Evolutionary conservation across 2,797 vertebrate genomes (phyloP).

Genomic region (Allobates femoralis): DNA sequence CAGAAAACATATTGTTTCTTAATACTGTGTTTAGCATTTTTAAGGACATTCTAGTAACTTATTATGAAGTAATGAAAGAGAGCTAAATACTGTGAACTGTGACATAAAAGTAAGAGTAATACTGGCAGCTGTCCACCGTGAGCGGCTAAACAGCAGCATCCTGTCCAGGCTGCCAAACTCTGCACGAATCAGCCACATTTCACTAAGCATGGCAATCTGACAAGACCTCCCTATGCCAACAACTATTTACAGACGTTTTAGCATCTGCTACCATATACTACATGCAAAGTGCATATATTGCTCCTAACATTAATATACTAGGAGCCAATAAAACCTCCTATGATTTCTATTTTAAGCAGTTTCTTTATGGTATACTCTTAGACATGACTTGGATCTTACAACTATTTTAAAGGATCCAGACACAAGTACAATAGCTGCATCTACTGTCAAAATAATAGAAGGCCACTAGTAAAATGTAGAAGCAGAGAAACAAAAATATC

Average conservation of each 20-base stretch:
- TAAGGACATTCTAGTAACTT: neutral
- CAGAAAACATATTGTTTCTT: too few relatives aligned
- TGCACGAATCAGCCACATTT: conserved; percentile 52
- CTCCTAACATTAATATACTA: neutral
- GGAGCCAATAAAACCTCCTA: neutral
- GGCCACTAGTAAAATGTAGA: neutral
- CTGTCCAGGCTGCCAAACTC: conserved; percentile 54
- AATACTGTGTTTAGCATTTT: too few relatives aligned
- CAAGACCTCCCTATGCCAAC: conserved; percentile 48
- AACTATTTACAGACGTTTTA: conserved; percentile 25
- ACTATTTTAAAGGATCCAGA: neutral
- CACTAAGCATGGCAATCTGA: conserved; percentile 40
- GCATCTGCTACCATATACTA: neutral
- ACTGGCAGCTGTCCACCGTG: conserved; percentile 53
- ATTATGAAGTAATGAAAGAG: conserved; percentile 11
- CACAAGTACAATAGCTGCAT: neutral
- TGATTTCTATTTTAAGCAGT: neutral
- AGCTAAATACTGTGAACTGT: conserved; percentile 10
- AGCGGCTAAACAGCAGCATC: conserved; percentile 51
- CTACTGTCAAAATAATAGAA: neutral
- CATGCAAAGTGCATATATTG: neutral
- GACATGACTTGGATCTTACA: neutral
- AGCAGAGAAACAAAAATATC: neutral
- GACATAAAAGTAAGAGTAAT: conserved; percentile 48
- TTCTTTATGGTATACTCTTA: neutral